phyloP scores from a whole-genome alignment of 2,888 invertebrate species.

The Seira ritae region DNA sequence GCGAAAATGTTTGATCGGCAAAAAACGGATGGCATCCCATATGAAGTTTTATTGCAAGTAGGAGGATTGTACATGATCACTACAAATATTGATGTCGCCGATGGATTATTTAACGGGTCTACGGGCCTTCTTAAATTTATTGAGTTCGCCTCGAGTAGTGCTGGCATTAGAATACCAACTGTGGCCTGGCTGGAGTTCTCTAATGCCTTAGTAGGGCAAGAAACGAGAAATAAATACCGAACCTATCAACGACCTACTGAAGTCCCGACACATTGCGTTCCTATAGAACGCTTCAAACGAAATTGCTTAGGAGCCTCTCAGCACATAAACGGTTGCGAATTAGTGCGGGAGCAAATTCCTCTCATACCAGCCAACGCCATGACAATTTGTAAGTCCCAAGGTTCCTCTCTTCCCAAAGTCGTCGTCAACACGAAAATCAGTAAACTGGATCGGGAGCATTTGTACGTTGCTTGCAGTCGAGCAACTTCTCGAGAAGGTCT shows the following conservation, averaged over 20 bases:
- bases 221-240: too few relatives aligned
- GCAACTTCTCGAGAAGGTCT: slow-evolving; percentile 44
- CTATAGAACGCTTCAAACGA: too few relatives aligned
- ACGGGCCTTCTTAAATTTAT: slow-evolving; percentile 58
- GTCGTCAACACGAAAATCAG: slow-evolving; percentile 50
- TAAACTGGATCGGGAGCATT: slow-evolving; percentile 3
- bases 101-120: slow-evolving; percentile 69
- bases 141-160: slow-evolving; percentile 26
- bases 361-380: slow-evolving; percentile 67
- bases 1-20: slow-evolving; percentile 8
- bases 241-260: too few relatives aligned
- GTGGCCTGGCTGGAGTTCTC: slow-evolving; percentile 48
- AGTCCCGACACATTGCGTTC: too few relatives aligned
- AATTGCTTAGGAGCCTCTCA: slow-evolving; percentile 16
- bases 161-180: background rate
- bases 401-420: slow-evolving; percentile 46
- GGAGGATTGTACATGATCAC: slow-evolving; percentile 63
- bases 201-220: slow-evolving; percentile 38
- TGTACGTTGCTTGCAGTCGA: slow-evolving; percentile 67
- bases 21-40: slow-evolving; percentile 67
- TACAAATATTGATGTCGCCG: slow-evolving; percentile 61
- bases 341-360: slow-evolving; percentile 67
- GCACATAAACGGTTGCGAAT: slow-evolving; percentile 7
- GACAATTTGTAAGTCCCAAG: slow-evolving; percentile 71
- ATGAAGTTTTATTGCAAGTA: slow-evolving; percentile 68